Evolutionary conservation across 2,888 invertebrate species (phyloP).

Genomic region (Clepsis dumicolana): DNA sequence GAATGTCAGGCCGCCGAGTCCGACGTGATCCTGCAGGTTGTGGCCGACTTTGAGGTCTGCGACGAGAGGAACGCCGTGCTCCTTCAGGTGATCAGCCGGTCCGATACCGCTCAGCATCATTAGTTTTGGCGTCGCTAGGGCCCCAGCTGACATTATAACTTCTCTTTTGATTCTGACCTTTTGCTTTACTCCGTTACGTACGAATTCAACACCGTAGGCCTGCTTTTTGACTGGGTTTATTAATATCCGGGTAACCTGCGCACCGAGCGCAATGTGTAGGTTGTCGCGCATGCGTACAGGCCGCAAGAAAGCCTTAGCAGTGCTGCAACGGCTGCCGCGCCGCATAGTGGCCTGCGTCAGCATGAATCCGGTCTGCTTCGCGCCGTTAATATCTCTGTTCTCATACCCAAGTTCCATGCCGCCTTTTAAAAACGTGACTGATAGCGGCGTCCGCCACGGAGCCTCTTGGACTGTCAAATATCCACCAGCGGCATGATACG

Average conservation of each 20-base stretch:
- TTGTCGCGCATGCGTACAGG: conserved; percentile 92
- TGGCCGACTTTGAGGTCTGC: conserved; percentile 92
- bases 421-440: conserved; percentile 93
- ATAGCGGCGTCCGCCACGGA: conserved; percentile 93
- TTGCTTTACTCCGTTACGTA: conserved; percentile 88
- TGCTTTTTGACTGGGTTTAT: conserved; percentile 89
- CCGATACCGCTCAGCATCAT: conserved; percentile 97
- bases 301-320: conserved; percentile 94
- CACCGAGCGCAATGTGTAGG: conserved; percentile 91
- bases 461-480: conserved; percentile 94
- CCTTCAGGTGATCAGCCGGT: conserved; percentile 90
- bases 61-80: conserved; percentile 90
- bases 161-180: conserved; percentile 91
- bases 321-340: conserved; percentile 94
- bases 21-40: conserved; percentile 95
- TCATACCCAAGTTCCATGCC: conserved; percentile 94
- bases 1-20: conserved; percentile 94
- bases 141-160: conserved; percentile 94
- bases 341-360: conserved; percentile 94
- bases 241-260: conserved; percentile 91
- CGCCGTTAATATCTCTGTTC: conserved; percentile 93
- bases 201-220: conserved; percentile 91
- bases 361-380: conserved; percentile 94
- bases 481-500: conserved; percentile 92
- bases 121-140: conserved; percentile 95